A percentile compares a stretch with the other conserved stretches of the same genome.
Evolutionary conservation across 2,113 vertebrate genomes (phyloP).

Genomic region (Lepidiolamprologus cunningtoni): DNA sequence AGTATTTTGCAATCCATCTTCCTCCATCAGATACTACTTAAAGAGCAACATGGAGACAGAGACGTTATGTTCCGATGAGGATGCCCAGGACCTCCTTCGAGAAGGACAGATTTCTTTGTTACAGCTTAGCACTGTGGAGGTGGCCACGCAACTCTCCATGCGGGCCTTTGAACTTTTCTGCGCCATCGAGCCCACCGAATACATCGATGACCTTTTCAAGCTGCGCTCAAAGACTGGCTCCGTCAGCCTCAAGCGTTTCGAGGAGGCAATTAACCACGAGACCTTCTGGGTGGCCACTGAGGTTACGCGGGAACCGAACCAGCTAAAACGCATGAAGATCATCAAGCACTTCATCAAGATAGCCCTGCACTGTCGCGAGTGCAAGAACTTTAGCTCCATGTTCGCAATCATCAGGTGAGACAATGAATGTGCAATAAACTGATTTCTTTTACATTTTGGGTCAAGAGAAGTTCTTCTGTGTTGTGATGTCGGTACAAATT

Average conservation of each 20-base stretch:
- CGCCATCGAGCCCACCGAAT: slow-evolving; percentile 95
- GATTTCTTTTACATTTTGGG: too few species aligned
- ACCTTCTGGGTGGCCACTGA: slow-evolving; percentile 98
- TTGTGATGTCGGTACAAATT: not conserved
- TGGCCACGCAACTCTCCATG: slow-evolving; percentile 96
- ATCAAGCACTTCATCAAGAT: slow-evolving; percentile 99
- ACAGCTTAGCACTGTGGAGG: slow-evolving; percentile 94
- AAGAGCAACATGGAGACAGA: slow-evolving; percentile 99
- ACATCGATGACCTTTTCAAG: slow-evolving; percentile 96
- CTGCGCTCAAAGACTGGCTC: slow-evolving; percentile 83
- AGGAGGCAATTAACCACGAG: slow-evolving; percentile 97
- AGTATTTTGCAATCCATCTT: not conserved
- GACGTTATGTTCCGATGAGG: slow-evolving; percentile 94
- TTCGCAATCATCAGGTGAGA: slow-evolving; percentile 96
- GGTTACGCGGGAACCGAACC: slow-evolving; percentile 91
- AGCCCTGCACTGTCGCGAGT: slow-evolving; percentile 94
- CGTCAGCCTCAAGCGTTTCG: slow-evolving; percentile 90
- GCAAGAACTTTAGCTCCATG: slow-evolving; percentile 99
- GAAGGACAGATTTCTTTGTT: slow-evolving; percentile 90
- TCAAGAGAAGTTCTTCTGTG: not conserved
- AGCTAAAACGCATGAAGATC: slow-evolving; percentile 96
- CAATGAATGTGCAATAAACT: not conserved
- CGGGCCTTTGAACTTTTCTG: slow-evolving; percentile 94
- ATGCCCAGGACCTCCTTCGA: slow-evolving; percentile 90
- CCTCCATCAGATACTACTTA: slow-evolving; percentile 83